phyloP scores from a whole-genome alignment of 2,888 invertebrate genomes.

The Diaprepes abbreviatus region DNA sequence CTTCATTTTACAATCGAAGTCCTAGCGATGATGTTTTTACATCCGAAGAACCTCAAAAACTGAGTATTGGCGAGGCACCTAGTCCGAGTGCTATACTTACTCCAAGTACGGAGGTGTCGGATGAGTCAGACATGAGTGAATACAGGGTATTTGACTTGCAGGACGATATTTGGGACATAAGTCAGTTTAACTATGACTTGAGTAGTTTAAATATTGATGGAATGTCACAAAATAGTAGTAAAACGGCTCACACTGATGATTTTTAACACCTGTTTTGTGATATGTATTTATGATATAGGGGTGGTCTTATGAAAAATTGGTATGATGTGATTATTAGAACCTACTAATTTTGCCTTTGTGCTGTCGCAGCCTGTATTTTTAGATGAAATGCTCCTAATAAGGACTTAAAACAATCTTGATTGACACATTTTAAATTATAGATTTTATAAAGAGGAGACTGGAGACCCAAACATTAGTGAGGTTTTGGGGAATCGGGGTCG shows the following conservation, averaged over 20 bases:
- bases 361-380: too few relatives aligned
- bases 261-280: constrained; percentile 20
- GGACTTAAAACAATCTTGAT: too few relatives aligned
- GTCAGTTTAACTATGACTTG: constrained; percentile 65
- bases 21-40: constrained; percentile 44
- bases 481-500: too few relatives aligned
- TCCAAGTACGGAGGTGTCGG: constrained; percentile 68
- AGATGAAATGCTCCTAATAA: too few relatives aligned
- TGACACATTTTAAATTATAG: too few relatives aligned
- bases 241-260: constrained; percentile 34
- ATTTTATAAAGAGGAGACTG: too few relatives aligned
- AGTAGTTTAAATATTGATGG: constrained; percentile 61
- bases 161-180: constrained; percentile 65
- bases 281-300: too few relatives aligned
- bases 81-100: constrained; percentile 73
- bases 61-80: constrained; percentile 42
- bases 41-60: constrained; percentile 30
- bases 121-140: constrained; percentile 61
- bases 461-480: too few relatives aligned
- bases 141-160: constrained; percentile 63
- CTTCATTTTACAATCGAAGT: constrained; percentile 43
- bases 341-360: too few relatives aligned
- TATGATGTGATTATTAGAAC: too few relatives aligned
- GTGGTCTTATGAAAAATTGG: too few relatives aligned
- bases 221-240: constrained; percentile 55